These are phyloP conservation scores for Lathamus discolor DNA, from an alignment of 2,113 vertebrate species.

Conservation along the genomic window DNA sequence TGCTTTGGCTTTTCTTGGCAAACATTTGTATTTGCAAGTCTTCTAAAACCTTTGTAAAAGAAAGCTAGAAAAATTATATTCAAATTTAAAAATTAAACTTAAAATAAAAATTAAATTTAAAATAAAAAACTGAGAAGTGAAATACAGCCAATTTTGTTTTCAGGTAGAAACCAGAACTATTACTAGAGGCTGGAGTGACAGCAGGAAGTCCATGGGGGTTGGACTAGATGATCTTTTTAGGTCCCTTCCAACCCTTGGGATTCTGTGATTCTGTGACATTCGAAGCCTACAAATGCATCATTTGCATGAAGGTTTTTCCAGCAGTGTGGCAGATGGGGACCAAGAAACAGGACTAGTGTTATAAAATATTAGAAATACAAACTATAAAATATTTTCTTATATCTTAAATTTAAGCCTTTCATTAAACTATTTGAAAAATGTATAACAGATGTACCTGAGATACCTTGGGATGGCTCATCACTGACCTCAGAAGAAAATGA, in stretches of 20 bases:
- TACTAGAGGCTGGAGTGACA: background rate
- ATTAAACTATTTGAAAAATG: background rate
- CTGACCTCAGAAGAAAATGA: background rate
- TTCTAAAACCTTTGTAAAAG: background rate
- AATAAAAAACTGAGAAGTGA: background rate
- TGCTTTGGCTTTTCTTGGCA: background rate
- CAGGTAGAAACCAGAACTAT: background rate
- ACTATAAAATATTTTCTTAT: background rate
- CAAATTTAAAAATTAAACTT: background rate
- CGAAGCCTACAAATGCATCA: background rate
- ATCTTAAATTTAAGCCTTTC: background rate
- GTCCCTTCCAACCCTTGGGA: too few relatives aligned
- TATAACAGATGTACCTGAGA: background rate
- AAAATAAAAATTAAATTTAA: background rate
- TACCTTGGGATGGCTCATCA: conserved; percentile 4
- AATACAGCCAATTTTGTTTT: background rate
- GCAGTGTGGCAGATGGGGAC: background rate
- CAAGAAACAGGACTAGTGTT: background rate
- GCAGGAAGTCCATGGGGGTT: background rate
- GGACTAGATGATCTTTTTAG: too few relatives aligned
- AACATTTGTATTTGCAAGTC: background rate
- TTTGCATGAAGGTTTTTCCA: background rate
- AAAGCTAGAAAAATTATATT: background rate
- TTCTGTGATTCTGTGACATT: too few relatives aligned
- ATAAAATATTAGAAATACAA: background rate